Conservation (phyloP, 2,888 invertebrate genomes). For the Leucophenga montana region DNA sequence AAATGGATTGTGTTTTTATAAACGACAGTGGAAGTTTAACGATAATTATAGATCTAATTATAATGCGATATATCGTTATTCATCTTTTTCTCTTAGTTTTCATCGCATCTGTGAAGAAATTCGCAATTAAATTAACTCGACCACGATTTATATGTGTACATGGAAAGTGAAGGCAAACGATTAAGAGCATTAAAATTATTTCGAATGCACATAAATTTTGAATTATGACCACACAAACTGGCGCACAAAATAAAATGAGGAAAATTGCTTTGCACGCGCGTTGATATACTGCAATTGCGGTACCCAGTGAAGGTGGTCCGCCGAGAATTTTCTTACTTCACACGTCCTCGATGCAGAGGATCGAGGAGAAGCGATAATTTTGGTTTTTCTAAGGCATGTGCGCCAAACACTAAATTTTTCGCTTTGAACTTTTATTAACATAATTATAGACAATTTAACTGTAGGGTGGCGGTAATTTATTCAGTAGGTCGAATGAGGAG, state of each 20-base stretch:
- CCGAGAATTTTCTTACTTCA: too few species aligned
- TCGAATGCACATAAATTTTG: constrained; percentile 62
- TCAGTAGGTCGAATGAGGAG: not conserved
- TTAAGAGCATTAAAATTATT: constrained; percentile 65
- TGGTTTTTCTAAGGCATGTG: too few species aligned
- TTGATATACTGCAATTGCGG: constrained; percentile 6
- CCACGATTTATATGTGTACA: constrained; percentile 30
- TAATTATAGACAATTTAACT: constrained; percentile 58
- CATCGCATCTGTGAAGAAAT: too few species aligned
- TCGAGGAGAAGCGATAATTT: too few species aligned
- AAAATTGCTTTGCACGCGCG: constrained; percentile 24
- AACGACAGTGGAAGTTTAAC: too few species aligned
- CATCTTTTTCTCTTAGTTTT: too few species aligned
- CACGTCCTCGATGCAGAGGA: too few species aligned
- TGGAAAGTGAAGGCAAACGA: constrained; percentile 41
- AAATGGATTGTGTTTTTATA: too few species aligned
- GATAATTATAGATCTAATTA: too few species aligned
- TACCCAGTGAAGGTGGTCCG: not conserved
- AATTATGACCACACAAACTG: constrained; percentile 60
- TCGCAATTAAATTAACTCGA: too few species aligned
- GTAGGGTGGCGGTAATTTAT: constrained; percentile 12
- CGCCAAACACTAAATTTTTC: too few species aligned
- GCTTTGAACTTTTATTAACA: constrained; percentile 17
- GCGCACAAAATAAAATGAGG: not conserved
- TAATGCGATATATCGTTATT: too few species aligned